Evolutionary conservation across 2,888 invertebrate genomes (phyloP).

Genomic region (Invenusta paracnida): DNA sequence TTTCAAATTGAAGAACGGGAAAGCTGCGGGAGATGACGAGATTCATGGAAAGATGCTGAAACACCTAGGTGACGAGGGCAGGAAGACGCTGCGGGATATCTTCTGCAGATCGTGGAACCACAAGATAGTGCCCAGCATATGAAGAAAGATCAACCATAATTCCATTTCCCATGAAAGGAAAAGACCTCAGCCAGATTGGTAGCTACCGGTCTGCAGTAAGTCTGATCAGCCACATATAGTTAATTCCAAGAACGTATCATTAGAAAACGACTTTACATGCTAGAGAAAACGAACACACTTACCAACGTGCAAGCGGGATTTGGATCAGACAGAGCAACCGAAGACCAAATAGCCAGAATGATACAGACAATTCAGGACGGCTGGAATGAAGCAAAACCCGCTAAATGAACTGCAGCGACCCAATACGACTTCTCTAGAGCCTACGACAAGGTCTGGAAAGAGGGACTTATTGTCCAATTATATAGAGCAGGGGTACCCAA

Average conservation of each 20-base stretch:
- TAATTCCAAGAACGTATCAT: background rate
- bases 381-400: no score
- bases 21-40: background rate
- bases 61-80: background rate
- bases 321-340: background rate
- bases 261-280: background rate
- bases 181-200: no score
- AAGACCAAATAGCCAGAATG: background rate
- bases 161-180: no score
- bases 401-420: no score
- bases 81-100: background rate
- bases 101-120: no score
- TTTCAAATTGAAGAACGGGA: background rate
- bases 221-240: background rate
- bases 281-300: background rate
- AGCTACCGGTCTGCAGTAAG: no score
- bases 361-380: background rate
- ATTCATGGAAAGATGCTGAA: background rate
- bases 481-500: no score
- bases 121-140: no score
- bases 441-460: no score
- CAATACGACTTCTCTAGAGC: no score
- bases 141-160: no score
- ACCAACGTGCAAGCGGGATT: background rate
- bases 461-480: no score